Conservation (phyloP, 2,797 vertebrate species). For the Botia almorhae region DNA sequence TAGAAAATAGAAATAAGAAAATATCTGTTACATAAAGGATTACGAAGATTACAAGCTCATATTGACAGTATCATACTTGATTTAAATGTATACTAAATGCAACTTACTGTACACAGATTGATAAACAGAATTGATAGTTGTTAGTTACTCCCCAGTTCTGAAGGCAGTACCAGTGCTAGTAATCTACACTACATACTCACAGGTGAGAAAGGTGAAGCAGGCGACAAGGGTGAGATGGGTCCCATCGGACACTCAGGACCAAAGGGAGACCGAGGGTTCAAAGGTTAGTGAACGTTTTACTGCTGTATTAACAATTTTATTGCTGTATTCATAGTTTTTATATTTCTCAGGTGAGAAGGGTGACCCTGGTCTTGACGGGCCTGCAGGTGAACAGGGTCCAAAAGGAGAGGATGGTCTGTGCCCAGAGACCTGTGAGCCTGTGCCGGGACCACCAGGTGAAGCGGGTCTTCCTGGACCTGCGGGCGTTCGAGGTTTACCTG, state of each 20-base stretch:
- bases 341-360: conserved; percentile 73
- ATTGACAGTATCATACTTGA: no score
- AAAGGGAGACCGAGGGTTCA: conserved; percentile 68
- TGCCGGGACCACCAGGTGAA: conserved; percentile 57
- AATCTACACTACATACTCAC: not conserved
- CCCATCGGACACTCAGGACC: conserved; percentile 57
- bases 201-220: conserved; percentile 75
- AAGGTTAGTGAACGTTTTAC: conserved; percentile 64
- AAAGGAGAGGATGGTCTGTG: conserved; percentile 70
- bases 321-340: no score
- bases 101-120: no score
- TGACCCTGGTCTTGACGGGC: conserved; percentile 64
- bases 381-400: conserved; percentile 62
- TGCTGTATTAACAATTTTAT: not conserved
- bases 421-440: conserved; percentile 62
- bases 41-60: no score
- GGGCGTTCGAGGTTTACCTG: conserved; percentile 65
- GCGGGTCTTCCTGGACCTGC: conserved; percentile 65
- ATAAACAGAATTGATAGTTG: no score
- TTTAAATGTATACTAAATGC: no score
- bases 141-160: no score
- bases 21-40: no score
- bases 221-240: conserved; percentile 67
- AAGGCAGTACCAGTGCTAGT: not conserved
- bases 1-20: no score